Evolutionary conservation across 2,113 vertebrate genomes (phyloP), one percentile per base, ranked within the genome.

Genomic region (Oriolus oriolus): DNA sequence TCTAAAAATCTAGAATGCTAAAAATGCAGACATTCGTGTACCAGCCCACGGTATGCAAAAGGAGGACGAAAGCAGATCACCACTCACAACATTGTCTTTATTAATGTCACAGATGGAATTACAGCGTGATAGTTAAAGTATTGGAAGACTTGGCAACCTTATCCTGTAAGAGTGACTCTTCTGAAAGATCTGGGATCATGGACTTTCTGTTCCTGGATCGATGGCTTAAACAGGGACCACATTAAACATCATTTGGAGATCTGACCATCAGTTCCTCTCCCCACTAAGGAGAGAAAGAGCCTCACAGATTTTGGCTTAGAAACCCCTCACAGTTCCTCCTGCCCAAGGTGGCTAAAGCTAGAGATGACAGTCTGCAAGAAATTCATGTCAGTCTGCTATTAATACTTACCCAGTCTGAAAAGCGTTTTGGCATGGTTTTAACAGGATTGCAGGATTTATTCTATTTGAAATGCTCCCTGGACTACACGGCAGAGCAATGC

Each of bases 31-130:
- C 21, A 17, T 16, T 57, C 0, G 0, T 50, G 5, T 23, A 52
- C 57, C 80, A 65, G 65, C 65, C 86, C 77, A 21, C 11, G 6
- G 64, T 3, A 6, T 3, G 56, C 44, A 74, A 68, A 60, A 71
- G 52, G 79, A 95, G 73, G 65, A 75, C 0, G 61, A 71, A 92
- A 91, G 77, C 53, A 90, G 88, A 96, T 89, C 73, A 33, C 56
- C 68, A 39, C 77, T 61, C 64, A 64, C 23, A 65, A 79, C 41
- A 78, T 45, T 26, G 2, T 50, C 88, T 61, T 66, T 23, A 26
- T 68, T 90, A 93, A 65, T 89, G 77, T 10, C 0, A 1, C 53
- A 93, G 95, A 91, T 94, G 90, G 95, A 95, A 92, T 92, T 95
- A 93, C 92, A 92, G 88, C 0, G 0, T 31, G 70, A 91, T 82